Base-by-base conservation (phyloP, 1,140 invertebrate species). In the Eumaeus atala region DNA sequence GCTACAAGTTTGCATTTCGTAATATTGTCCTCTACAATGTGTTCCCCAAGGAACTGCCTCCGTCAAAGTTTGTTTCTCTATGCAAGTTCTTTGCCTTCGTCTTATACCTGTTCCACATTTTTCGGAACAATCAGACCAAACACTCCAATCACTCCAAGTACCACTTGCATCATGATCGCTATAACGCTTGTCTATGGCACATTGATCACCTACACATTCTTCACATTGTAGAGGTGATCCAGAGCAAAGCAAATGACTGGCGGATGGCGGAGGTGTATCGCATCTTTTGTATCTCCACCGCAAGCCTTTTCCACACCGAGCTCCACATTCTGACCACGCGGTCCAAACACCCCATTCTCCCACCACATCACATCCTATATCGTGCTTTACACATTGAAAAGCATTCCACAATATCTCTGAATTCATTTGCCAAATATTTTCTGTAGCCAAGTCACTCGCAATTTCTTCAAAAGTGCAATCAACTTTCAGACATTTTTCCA, bases 331-430 rank as follows among this genome's bases (percentile, higher is more conserved):
- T 7, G 80, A 77, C 83, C 83, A 86, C 0, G 65, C 14, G 10
- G 74, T 70, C 83, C 83, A 86, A 9, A 60, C 18, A 11, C 83
- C 71, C 83, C 83, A 86, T 57, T 74, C 77, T 14, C 80, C 83
- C 4, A 59, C 49, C 1, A 83, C 56, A 7, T 67, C 66, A 63
- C 83, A 86, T 0, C 83, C 83, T 35, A 83, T 50, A 54, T 84
- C 79, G 53, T 76, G 72, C 54, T 81, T 86, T 1, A 86, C 75
- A 42, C 83, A 86, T 57, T 73, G 77, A 9, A 86, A 58, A 0
- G 77, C 58, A 63, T 84, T 83, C 83, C 83, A 86, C 36, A 84
- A 47, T 5, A 63, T 51, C 68, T 86, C 83, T 9, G 80, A 38
- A 54, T 71, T 75, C 17, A 86, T 35, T 52, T 82, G 72, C 83